Evolutionary conservation across 2,113 vertebrate genomes (phyloP).

Genomic region (Odobenus rosmarus): DNA sequence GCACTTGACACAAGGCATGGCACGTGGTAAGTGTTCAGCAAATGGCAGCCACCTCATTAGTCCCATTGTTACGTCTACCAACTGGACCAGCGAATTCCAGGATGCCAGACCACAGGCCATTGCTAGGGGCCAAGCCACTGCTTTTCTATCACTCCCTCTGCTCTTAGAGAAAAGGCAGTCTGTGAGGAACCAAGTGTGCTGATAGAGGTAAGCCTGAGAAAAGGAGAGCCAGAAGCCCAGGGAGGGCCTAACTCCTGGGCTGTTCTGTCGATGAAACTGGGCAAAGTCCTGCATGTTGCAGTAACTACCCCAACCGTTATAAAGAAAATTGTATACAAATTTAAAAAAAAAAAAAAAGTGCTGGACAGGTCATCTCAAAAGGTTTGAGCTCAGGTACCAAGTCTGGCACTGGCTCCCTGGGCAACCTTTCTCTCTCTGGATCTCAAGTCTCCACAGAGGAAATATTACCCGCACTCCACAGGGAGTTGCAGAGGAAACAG

Average conservation of each 20-base stretch:
- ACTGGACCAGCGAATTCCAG: neutral
- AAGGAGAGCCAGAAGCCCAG: neutral
- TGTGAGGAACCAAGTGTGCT: neutral
- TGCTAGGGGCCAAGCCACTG: neutral
- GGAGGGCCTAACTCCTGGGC: neutral
- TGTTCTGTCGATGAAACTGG: slow-evolving; percentile 7
- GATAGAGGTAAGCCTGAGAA: neutral
- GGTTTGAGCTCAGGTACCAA: neutral
- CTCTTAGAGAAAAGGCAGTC: neutral
- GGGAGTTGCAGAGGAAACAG: neutral
- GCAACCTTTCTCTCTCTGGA: neutral
- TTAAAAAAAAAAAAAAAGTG: neutral
- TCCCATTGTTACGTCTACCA: neutral
- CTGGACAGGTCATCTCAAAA: neutral
- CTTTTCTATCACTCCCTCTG: neutral
- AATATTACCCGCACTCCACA: neutral
- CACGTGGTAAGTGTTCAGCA: neutral
- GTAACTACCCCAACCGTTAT: neutral
- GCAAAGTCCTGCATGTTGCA: neutral
- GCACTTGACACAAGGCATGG: neutral
- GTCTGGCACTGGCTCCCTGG: neutral
- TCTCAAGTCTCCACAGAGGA: neutral
- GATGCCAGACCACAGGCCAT: neutral
- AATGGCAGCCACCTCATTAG: neutral
- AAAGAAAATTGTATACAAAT: neutral